A percentile compares a stretch with the other conserved stretches of the same genome.
These are phyloP conservation scores for Meandrina meandrites DNA, from an alignment of 92 coral and sea anemone species.

Conservation along the genomic window DNA sequence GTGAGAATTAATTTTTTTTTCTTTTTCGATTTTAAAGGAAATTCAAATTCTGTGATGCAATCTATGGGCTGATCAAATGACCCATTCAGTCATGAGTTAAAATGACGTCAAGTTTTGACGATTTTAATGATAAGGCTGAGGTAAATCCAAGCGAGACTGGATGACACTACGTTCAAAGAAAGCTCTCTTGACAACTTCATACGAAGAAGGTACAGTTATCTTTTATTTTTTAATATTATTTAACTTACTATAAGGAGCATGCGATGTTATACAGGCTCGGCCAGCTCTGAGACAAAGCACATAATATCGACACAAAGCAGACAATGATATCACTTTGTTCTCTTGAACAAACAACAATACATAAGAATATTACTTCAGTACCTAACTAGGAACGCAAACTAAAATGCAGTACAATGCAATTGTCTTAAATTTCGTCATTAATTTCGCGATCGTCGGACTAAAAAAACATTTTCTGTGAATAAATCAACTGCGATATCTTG, in stretches of 20 bases:
- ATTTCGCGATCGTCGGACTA: neutral
- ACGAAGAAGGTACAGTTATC: slow-evolving; percentile 18
- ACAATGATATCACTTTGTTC: slow-evolving; percentile 4
- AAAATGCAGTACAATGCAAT: neutral
- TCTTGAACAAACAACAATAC: neutral
- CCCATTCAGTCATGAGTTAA: slow-evolving; percentile 16
- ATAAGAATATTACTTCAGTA: neutral
- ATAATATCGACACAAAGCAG: neutral
- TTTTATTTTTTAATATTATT: neutral
- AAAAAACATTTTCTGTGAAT: neutral
- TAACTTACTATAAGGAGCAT: neutral
- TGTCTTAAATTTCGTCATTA: neutral
- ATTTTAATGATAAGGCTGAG: slow-evolving; percentile 1
- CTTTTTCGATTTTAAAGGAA: neutral
- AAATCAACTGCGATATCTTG: neutral
- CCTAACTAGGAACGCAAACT: neutral
- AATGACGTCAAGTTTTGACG: slow-evolving; percentile 38
- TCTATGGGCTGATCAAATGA: slow-evolving; percentile 1
- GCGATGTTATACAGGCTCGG: neutral
- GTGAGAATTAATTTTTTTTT: neutral
- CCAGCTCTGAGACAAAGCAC: neutral
- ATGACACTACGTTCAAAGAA: neutral
- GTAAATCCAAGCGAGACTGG: neutral
- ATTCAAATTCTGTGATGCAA: slow-evolving; percentile 8
- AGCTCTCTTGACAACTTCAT: neutral